Base-by-base conservation (phyloP, 2,888 invertebrate species). In the Ditula angustiorana region DNA sequence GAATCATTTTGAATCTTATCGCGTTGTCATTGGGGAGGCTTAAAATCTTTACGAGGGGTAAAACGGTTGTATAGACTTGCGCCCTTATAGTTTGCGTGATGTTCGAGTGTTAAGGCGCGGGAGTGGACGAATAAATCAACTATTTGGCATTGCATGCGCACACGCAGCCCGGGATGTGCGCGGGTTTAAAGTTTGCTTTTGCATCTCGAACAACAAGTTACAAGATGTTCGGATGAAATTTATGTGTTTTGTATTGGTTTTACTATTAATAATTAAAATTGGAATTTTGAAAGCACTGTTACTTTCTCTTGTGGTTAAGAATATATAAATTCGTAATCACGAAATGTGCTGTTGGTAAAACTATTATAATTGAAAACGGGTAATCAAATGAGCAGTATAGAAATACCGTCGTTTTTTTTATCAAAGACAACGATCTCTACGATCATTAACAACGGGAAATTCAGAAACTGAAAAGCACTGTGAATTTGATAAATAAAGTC, bases 61-160 rank as follows among this genome's bases (percentile, higher is more conserved):
- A 24, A 44, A 10, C 16, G 30, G 21, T 37, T n/a, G 11, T 26
- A 1, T 44, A 16, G 57, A 44, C 19, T 63, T 64, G 28, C 30
- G 63, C 10, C 33, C 13, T 64, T 59, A 24, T 53, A 23, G 8
- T 44, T 2, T 19, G 35, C 4, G 57, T 69, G 68, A 71, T 75
- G 68, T 70, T 73, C 67, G 76, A 71, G 74, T 79, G 81, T 79
- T 81, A 82, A 72, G 75, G 76, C 69, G 69, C 75, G 73, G 80
- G 79, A 79, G 82, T 80, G 80, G 65, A 74, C 74, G 77, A 77
- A 82, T 89, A 89, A 90, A 90, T 91, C 90, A 90, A 90, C 89
- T 89, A 88, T 90, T 63, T 90, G 90, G 90, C 85, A 80, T 83
- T 74, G 73, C 47, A 35, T 66, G 61, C 62, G 61, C 60, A 56